phyloP scores from a whole-genome alignment of 2,888 invertebrate genomes.

The Drosophila melanosoma region DNA sequence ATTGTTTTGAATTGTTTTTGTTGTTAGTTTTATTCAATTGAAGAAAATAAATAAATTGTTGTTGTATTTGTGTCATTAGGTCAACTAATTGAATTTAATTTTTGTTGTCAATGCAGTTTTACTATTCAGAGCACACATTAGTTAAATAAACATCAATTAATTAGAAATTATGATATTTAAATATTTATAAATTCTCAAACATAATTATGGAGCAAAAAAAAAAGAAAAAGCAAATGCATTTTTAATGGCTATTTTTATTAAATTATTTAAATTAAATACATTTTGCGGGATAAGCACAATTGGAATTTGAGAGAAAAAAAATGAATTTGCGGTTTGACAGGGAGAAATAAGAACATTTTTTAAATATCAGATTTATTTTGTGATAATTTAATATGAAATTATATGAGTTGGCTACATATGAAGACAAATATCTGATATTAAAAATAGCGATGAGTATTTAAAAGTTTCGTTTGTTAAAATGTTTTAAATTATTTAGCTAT shows the following conservation, averaged over 20 bases:
- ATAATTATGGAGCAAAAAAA: slow-evolving; percentile 29
- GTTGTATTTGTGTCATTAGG: slow-evolving; percentile 67
- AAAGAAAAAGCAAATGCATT: slow-evolving; percentile 5
- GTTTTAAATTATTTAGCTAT: neutral
- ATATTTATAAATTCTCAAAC: neutral
- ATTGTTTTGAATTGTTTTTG: neutral
- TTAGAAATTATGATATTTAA: slow-evolving; percentile 61
- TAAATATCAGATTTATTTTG: neutral
- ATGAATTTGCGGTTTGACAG: too few relatives aligned
- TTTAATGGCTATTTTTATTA: slow-evolving; percentile 8
- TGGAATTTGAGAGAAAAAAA: neutral
- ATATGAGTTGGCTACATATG: too few relatives aligned
- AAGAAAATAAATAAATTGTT: slow-evolving; percentile 56
- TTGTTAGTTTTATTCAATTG: slow-evolving; percentile 40
- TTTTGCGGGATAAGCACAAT: neutral
- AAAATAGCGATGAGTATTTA: neutral
- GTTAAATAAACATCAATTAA: slow-evolving; percentile 64
- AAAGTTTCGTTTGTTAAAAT: neutral
- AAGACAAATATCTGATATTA: too few relatives aligned
- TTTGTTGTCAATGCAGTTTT: slow-evolving; percentile 46
- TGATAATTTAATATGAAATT: neutral
- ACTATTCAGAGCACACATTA: slow-evolving; percentile 26
- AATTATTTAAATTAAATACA: slow-evolving; percentile 29
- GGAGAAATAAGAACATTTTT: neutral
- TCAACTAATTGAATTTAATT: slow-evolving; percentile 66